Evolutionary conservation across 1,140 invertebrate genomes (phyloP).

Genomic region (Drosophila yakuba): DNA sequence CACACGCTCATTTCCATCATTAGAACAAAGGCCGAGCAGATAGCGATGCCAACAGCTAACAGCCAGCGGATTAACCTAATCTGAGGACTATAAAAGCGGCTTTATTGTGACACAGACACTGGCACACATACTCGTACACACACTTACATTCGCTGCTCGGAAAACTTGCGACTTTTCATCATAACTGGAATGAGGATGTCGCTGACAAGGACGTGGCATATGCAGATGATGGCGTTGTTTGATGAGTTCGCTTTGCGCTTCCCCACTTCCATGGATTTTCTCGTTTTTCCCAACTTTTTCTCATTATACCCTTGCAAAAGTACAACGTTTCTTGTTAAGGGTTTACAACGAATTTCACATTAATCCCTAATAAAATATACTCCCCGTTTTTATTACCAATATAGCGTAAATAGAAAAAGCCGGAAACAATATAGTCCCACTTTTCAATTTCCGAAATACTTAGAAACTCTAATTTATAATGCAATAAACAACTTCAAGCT

Average conservation of each 20-base stretch:
- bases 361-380: too few relatives aligned
- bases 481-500: too few relatives aligned
- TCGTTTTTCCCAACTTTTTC: neutral
- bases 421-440: too few relatives aligned
- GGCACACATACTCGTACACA: neutral
- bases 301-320: neutral
- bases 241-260: slow-evolving; percentile 67
- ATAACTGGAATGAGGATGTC: slow-evolving; percentile 53
- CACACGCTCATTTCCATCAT: slow-evolving; percentile 75
- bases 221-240: slow-evolving; percentile 76
- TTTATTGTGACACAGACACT: slow-evolving; percentile 60
- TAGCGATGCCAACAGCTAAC: slow-evolving; percentile 70
- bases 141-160: neutral
- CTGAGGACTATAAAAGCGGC: slow-evolving; percentile 76
- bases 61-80: slow-evolving; percentile 78
- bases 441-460: too few relatives aligned
- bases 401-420: too few relatives aligned
- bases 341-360: too few relatives aligned
- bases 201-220: slow-evolving; percentile 59
- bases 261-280: slow-evolving; percentile 20
- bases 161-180: slow-evolving; percentile 76
- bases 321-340: neutral
- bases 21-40: slow-evolving; percentile 71
- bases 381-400: too few relatives aligned
- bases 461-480: too few relatives aligned